Base-by-base conservation (phyloP, 2,113 vertebrate species). In the Spheniscus mendiculus region DNA sequence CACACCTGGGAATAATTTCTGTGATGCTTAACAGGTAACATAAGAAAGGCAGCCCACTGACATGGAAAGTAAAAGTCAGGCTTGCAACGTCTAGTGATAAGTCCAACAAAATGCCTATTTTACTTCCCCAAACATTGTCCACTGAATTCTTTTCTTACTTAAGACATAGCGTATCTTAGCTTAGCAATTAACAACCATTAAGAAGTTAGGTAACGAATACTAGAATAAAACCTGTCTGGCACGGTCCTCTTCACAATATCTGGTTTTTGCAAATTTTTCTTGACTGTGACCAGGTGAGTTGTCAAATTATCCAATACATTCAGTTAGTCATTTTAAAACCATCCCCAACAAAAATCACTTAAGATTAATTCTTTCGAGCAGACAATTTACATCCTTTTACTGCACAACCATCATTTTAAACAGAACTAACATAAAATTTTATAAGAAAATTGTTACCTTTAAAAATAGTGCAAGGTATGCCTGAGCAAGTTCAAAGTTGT, bases 401-500 rank as follows among this genome's bases (percentile, higher is more conserved):
- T 19, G 18, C 4, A 63, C 15, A 89, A 52, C 3, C 2, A 23
- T 4, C 1, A 67, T 50, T 84, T 73, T 38, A 59, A 53, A 70
- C 9, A 56, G 5, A 15, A 82, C 19, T 69, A 87, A 67, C 2
- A 36, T 4, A 34, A 84, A 42, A 40, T 58, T 63, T 55, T 56
- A 0, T 22, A 32, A 66, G 44, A 82, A 50, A 76, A 55, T 0
- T 26, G 3, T 93, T 97, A 99, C 99, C 99, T 99, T 99, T 66
- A 99, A 93, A 97, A 99, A 99, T 5, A 99, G 98, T 0, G 99
- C 99, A 77, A 99, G 98, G 93, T 99, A 99, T 0, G 99, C 99
- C n/a, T 99, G 99, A 11, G 99, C 98, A 82, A 99, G 97, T 77
- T 99, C 99, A 9, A 99, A 99, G 97, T 99, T 99, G 83, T 96